Percentiles rank a stretch among this genome's conserved stretches.
phyloP scores from a whole-genome alignment of 2,888 invertebrate genomes.

The Orgyia antiqua region DNA sequence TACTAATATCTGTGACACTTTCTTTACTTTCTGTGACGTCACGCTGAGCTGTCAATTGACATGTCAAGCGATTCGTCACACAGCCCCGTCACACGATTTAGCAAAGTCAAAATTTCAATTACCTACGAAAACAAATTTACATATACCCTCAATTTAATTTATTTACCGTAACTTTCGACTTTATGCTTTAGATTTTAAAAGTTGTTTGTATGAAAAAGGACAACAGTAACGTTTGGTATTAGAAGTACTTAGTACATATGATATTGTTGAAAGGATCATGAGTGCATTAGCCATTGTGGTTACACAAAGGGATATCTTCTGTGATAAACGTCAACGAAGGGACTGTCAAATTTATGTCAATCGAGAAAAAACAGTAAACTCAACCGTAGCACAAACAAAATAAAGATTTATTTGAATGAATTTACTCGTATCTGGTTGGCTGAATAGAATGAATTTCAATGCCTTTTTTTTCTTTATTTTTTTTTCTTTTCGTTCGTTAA shows the following conservation, averaged over 20 bases:
- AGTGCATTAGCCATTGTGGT: slow-evolving; percentile 70
- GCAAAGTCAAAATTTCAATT: slow-evolving; percentile 67
- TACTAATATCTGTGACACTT: slow-evolving; percentile 19
- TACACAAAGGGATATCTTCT: slow-evolving; percentile 50
- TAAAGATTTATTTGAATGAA: slow-evolving; percentile 22
- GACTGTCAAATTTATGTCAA: slow-evolving; percentile 10
- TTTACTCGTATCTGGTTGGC: slow-evolving; percentile 4
- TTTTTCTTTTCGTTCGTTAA: slow-evolving; percentile 43
- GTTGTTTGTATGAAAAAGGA: not conserved
- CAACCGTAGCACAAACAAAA: slow-evolving; percentile 6
- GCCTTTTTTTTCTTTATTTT: slow-evolving; percentile 39
- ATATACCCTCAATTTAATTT: slow-evolving; percentile 1
- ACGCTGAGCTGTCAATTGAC: slow-evolving; percentile 55
- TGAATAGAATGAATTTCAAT: slow-evolving; percentile 24
- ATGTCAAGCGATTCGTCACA: slow-evolving; percentile 47
- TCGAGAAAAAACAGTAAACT: slow-evolving; percentile 8
- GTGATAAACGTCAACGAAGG: slow-evolving; percentile 58
- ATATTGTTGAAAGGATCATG: slow-evolving; percentile 72
- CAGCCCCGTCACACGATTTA: slow-evolving; percentile 71
- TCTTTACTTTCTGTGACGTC: slow-evolving; percentile 33
- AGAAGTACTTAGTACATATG: slow-evolving; percentile 68
- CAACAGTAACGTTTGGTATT: slow-evolving; percentile 17
- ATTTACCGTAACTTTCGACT: slow-evolving; percentile 8
- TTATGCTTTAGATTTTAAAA: slow-evolving; percentile 4
- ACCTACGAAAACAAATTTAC: not conserved